Evolutionary conservation across 2,888 invertebrate species (phyloP).

Genomic region (Pterostichus madidus): DNA sequence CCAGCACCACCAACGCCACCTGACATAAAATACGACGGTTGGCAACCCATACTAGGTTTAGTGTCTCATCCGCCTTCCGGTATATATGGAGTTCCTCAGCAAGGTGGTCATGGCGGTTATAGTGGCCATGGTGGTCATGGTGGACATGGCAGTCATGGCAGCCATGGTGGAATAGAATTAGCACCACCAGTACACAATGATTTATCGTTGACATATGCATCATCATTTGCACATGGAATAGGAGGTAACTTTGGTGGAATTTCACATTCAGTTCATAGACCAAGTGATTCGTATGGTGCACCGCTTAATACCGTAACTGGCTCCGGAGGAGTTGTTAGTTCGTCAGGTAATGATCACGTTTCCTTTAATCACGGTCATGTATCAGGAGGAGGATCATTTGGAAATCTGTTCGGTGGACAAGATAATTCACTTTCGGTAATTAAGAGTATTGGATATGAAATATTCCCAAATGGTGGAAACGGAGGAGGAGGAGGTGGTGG

Average conservation of each 20-base stretch:
- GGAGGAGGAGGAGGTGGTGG: constrained; percentile 44
- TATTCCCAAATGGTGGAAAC: constrained; percentile 70
- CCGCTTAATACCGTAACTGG: constrained; percentile 77
- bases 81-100: constrained; percentile 74
- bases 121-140: constrained; percentile 69
- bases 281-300: constrained; percentile 80
- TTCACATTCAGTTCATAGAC: constrained; percentile 69
- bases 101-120: constrained; percentile 68
- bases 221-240: constrained; percentile 54
- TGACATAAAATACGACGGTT: constrained; percentile 89
- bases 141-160: constrained; percentile 69
- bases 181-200: constrained; percentile 53
- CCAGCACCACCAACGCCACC: constrained; percentile 88
- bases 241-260: constrained; percentile 28
- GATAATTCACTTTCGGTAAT: constrained; percentile 74
- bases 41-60: constrained; percentile 91
- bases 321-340: constrained; percentile 74
- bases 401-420: constrained; percentile 65
- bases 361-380: constrained; percentile 70
- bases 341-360: constrained; percentile 71
- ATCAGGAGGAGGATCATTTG: constrained; percentile 55
- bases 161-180: constrained; percentile 55
- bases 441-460: constrained; percentile 77
- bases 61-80: constrained; percentile 74
- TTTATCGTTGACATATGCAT: constrained; percentile 55